Conservation (phyloP, 2,888 invertebrate genomes). For the Dione juno region DNA sequence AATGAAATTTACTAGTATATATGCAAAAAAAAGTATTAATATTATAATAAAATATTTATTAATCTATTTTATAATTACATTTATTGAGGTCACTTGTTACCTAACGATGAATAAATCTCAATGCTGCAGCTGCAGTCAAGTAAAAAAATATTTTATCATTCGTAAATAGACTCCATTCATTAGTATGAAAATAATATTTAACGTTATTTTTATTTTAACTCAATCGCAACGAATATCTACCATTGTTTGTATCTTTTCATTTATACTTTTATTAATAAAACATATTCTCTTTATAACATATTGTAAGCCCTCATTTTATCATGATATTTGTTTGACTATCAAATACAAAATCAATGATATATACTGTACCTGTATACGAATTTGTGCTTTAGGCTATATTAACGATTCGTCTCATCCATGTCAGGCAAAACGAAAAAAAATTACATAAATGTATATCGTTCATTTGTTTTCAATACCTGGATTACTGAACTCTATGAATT, state of each 20-base stretch:
- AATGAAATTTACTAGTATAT: too few species aligned
- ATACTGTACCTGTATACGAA: too few species aligned
- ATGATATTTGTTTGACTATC: too few species aligned
- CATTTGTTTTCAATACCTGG: background rate
- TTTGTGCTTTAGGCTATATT: too few species aligned
- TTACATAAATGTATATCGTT: background rate
- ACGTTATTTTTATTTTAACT: constrained; percentile 13
- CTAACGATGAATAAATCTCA: constrained; percentile 7
- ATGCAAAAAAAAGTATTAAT: background rate
- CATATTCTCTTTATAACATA: background rate
- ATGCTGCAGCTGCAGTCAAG: constrained; percentile 16
- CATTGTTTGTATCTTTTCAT: constrained; percentile 16
- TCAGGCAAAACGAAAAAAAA: too few species aligned
- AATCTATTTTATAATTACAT: constrained; percentile 1
- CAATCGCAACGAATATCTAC: constrained; percentile 5
- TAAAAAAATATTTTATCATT: constrained; percentile 21
- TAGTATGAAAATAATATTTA: constrained; percentile 16
- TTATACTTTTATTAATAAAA: constrained; percentile 8
- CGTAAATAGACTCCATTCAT: constrained; percentile 18
- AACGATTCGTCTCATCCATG: too few species aligned
- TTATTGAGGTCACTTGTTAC: constrained; percentile 18
- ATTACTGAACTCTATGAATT: background rate
- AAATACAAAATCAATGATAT: too few species aligned
- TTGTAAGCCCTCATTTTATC: background rate
- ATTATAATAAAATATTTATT: background rate